These are phyloP conservation scores for Carollia perspicillata DNA, from an alignment of 2,113 vertebrate genomes.

Conservation along the genomic window DNA sequence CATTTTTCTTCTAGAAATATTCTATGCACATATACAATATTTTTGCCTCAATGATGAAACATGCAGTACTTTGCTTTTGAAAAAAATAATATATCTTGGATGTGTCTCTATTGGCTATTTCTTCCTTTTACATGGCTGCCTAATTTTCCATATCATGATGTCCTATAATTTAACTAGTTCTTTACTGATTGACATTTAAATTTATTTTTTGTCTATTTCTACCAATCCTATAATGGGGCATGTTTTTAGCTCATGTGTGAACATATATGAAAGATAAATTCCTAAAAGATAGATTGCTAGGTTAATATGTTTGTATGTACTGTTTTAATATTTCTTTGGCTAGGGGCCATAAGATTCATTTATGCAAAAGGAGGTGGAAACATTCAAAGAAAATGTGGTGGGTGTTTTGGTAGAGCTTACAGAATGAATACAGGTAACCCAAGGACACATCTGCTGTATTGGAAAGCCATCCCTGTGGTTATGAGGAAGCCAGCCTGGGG, in stretches of 20 bases:
- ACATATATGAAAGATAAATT: slow-evolving; percentile 8
- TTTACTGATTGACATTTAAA: slow-evolving; percentile 24
- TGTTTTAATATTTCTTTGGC: background rate
- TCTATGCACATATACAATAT: background rate
- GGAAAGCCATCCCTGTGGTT: background rate
- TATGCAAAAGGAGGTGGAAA: background rate
- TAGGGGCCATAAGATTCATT: background rate
- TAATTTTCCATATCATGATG: slow-evolving; percentile 5
- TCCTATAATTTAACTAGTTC: slow-evolving; percentile 24
- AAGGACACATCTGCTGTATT: accelerated
- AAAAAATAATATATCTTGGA: slow-evolving; percentile 3
- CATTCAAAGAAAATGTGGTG: background rate
- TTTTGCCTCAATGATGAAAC: background rate
- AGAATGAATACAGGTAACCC: background rate
- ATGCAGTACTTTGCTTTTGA: background rate
- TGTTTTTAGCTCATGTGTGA: background rate
- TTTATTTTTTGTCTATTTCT: slow-evolving; percentile 8
- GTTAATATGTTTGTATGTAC: background rate
- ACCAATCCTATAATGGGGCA: background rate
- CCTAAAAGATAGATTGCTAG: background rate
- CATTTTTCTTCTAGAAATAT: slow-evolving; percentile 32
- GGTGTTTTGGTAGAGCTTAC: background rate
- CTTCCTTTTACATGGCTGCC: slow-evolving; percentile 25
- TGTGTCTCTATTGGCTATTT: background rate
- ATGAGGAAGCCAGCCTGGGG: background rate